phyloP scores from a whole-genome alignment of 2,888 invertebrate genomes.

The Cybosia mesomella region DNA sequence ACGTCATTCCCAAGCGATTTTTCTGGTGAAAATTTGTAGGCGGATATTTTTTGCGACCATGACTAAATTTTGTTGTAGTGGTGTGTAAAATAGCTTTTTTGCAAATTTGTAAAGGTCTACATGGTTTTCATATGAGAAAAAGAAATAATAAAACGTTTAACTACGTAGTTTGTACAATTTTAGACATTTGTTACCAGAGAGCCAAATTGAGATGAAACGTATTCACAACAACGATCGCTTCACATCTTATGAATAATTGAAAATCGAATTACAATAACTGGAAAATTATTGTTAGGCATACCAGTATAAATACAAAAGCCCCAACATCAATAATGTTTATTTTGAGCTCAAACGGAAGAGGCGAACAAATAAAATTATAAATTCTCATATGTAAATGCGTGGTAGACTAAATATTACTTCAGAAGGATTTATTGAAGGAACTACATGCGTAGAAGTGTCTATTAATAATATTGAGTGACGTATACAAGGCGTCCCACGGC shows the following conservation, averaged over 20 bases:
- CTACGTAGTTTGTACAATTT: no score
- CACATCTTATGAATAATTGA: conserved; percentile 41
- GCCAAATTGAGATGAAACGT: no score
- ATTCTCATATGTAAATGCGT: conserved; percentile 11
- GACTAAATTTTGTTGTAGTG: conserved; percentile 10
- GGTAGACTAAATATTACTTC: conserved; percentile 23
- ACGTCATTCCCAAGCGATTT: conserved; percentile 18
- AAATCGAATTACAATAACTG: conserved; percentile 27
- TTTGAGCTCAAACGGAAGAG: conserved; percentile 27
- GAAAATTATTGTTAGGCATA: conserved; percentile 4
- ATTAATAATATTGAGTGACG: not conserved
- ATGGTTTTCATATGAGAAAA: not conserved
- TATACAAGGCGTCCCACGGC: no score
- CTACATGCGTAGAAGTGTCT: not conserved
- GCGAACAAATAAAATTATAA: conserved; percentile 36
- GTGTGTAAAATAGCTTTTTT: conserved; percentile 1
- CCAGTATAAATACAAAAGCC: conserved; percentile 26
- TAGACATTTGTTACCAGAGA: no score
- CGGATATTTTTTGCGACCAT: conserved; percentile 1
- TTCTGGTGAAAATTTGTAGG: not conserved
- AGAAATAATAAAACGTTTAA: not conserved
- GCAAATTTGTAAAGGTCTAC: not conserved
- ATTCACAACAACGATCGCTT: conserved; percentile 27
- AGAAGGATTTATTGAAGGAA: not conserved
- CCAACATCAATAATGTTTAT: conserved; percentile 24